Conservation (phyloP, 2,113 vertebrate species). For the Leptobrachium ailaonicum region DNA sequence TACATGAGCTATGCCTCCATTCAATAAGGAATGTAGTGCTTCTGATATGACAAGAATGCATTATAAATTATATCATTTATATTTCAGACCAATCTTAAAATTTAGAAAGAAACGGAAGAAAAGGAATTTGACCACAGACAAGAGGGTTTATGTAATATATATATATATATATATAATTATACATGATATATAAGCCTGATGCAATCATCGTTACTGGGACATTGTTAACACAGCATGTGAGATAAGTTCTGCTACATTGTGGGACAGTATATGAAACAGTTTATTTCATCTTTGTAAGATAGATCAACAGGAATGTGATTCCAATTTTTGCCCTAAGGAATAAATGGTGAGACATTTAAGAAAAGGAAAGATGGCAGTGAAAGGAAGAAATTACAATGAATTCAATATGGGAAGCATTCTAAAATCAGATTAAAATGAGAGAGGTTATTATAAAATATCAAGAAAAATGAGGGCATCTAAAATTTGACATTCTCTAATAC, state of each 20-base stretch:
- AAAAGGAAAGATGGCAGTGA: conserved; percentile 23
- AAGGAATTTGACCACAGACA: conserved; percentile 2
- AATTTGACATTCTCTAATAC: conserved; percentile 38
- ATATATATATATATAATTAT: conserved; percentile 24
- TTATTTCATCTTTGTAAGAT: conserved; percentile 37
- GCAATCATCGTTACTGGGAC: conserved; percentile 8
- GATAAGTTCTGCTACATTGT: conserved; percentile 23
- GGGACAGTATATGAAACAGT: conserved; percentile 35
- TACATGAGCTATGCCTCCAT: neutral
- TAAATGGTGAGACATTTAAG: conserved; percentile 36
- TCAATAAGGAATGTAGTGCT: conserved; percentile 11
- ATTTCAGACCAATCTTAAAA: conserved; percentile 14
- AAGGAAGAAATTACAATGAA: conserved; percentile 29
- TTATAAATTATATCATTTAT: conserved; percentile 27
- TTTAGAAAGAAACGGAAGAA: neutral
- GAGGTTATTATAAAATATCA: conserved; percentile 40
- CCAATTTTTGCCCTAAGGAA: conserved; percentile 39
- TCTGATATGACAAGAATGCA: conserved; percentile 11
- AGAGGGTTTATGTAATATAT: conserved; percentile 3
- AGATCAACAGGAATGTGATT: conserved; percentile 39
- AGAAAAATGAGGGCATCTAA: conserved; percentile 48
- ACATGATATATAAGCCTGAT: conserved; percentile 24
- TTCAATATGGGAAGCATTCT: conserved; percentile 32
- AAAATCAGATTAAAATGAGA: conserved; percentile 34
- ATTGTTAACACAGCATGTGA: conserved; percentile 35